phyloP scores from a whole-genome alignment of 2,797 vertebrate species.

The Cynopterus sphinx region DNA sequence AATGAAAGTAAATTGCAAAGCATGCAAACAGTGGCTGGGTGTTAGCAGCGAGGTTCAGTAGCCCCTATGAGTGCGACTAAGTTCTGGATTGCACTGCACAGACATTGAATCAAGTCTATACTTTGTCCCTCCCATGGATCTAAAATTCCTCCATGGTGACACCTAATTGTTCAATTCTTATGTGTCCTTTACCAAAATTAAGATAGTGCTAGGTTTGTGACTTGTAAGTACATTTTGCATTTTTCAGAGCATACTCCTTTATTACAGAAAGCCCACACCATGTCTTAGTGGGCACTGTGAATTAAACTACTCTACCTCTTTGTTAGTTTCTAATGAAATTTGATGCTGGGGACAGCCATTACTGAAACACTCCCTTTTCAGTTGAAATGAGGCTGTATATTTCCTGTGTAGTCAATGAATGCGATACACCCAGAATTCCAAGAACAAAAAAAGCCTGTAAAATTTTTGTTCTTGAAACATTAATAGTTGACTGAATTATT shows the following conservation, averaged over 20 bases:
- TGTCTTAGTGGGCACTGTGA: background rate
- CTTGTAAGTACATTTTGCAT: background rate
- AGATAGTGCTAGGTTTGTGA: background rate
- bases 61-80: fast-evolving
- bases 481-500: background rate
- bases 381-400: background rate
- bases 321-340: background rate
- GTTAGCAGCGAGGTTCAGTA: background rate
- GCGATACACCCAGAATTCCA: background rate
- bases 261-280: background rate
- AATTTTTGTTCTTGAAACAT: background rate
- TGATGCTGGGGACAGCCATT: background rate
- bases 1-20: background rate
- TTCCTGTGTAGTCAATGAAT: background rate
- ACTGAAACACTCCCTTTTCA: background rate
- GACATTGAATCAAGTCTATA: background rate
- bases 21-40: background rate
- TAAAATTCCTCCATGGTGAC: background rate
- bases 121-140: background rate
- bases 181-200: background rate
- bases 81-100: background rate
- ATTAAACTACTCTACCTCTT: background rate
- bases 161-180: background rate
- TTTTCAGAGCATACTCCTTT: background rate
- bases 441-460: background rate